Conservation (phyloP, 2,888 invertebrate species). For the Rugalucina vietnamica region DNA sequence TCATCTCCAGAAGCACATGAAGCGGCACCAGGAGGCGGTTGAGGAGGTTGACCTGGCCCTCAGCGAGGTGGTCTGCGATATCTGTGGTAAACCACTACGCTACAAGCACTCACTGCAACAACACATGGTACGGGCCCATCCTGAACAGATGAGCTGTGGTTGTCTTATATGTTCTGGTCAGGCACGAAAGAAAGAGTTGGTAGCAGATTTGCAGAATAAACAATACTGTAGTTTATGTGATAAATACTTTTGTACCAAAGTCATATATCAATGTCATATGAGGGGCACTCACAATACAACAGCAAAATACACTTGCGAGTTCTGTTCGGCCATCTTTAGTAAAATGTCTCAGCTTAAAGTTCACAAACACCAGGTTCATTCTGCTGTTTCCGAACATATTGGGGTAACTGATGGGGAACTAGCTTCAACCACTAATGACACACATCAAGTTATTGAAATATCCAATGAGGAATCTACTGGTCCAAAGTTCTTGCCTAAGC, state of each 20-base stretch:
- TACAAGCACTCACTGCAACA: not conserved
- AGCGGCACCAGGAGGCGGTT: not conserved
- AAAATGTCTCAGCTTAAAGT: not conserved
- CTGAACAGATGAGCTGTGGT: not conserved
- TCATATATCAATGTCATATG: not conserved
- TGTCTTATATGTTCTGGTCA: not conserved
- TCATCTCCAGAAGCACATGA: not conserved
- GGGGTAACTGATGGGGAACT: not conserved
- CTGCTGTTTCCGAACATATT: not conserved
- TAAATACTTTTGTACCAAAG: not conserved
- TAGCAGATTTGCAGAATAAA: not conserved
- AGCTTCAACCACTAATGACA: not conserved
- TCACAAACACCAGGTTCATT: not conserved
- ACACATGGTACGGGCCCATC: not conserved
- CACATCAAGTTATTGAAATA: not conserved
- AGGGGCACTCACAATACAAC: not conserved
- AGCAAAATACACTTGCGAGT: not conserved
- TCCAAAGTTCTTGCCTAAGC: slow-evolving; percentile 43
- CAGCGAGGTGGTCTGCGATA: not conserved
- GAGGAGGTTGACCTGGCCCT: not conserved
- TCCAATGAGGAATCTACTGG: not conserved
- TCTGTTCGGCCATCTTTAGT: not conserved
- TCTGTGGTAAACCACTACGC: not conserved
- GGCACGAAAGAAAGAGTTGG: not conserved
- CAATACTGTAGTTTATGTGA: not conserved